Evolutionary conservation across 2,113 vertebrate species (phyloP).

Genomic region (Gymnogyps californianus): DNA sequence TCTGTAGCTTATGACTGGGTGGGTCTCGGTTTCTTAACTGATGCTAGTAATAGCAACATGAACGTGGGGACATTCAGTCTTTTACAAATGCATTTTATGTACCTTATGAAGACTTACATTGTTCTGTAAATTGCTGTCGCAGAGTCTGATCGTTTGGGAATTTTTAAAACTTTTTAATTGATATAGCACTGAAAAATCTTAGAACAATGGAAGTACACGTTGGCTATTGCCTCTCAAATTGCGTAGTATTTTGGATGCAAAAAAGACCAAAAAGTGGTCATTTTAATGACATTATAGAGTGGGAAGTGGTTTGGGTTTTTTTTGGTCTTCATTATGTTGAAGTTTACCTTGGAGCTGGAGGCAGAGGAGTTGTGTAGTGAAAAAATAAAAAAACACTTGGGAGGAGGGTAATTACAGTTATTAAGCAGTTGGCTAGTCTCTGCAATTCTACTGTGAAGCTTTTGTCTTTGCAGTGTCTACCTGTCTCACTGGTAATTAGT

Average conservation of each 20-base stretch:
- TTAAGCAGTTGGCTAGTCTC: not conserved
- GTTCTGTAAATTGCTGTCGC: not conserved
- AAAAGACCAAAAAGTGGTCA: not conserved
- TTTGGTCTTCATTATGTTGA: not conserved
- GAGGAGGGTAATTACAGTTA: not conserved
- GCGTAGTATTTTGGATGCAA: not conserved
- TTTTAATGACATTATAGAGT: not conserved
- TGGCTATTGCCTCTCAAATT: not conserved
- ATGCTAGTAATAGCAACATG: not conserved
- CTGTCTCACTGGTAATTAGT: not conserved
- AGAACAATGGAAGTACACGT: not conserved
- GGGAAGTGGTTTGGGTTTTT: not conserved
- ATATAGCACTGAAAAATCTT: not conserved
- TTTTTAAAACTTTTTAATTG: not conserved
- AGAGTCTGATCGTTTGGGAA: rapidly evolving
- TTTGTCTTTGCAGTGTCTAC: not conserved
- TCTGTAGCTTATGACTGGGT: no score
- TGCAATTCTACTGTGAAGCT: not conserved
- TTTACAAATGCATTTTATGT: not conserved
- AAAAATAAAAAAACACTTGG: not conserved
- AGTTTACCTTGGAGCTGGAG: not conserved
- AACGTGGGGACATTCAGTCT: not conserved
- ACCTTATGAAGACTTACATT: not conserved
- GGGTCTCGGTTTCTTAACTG: not conserved
- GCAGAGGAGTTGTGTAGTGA: not conserved